Percentiles rank a stretch among this genome's conserved stretches.
Conservation (phyloP, 2,113 vertebrate species). For the Eonycteris spelaea region DNA sequence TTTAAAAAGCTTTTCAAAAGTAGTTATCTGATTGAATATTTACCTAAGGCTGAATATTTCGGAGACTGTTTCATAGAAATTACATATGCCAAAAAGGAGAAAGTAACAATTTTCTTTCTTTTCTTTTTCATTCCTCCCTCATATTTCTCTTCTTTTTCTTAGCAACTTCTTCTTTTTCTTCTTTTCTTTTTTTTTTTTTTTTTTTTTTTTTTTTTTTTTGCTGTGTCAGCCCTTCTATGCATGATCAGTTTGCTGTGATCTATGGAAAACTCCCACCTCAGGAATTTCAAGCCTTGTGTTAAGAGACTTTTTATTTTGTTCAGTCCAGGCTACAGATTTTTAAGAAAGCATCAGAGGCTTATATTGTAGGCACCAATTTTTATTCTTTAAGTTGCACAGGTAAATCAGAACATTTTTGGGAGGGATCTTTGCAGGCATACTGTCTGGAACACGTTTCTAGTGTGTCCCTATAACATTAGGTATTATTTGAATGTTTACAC, state of each 20-base stretch:
- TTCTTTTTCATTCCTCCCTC: neutral
- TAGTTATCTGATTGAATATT: conserved; percentile 68
- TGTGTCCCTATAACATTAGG: neutral
- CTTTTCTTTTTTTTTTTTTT: too few relatives aligned
- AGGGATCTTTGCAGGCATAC: conserved; percentile 42
- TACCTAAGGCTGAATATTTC: conserved; percentile 52
- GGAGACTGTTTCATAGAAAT: conserved; percentile 50
- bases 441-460: neutral
- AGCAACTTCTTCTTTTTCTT: neutral
- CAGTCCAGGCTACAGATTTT: conserved; percentile 59
- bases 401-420: conserved; percentile 59
- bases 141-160: conserved; percentile 48
- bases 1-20: conserved; percentile 67
- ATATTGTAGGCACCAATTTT: conserved; percentile 66
- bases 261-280: conserved; percentile 71
- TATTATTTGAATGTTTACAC: conserved; percentile 44
- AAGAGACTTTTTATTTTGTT: conserved; percentile 70
- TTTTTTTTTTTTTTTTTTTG: neutral
- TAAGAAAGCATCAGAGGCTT: conserved; percentile 57
- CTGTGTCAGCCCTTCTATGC: conserved; percentile 76
- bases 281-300: conserved; percentile 63
- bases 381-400: conserved; percentile 63
- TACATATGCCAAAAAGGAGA: conserved; percentile 56
- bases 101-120: conserved; percentile 38
- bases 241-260: conserved; percentile 69